Conservation (phyloP, 2,888 invertebrate genomes). For the Calephelis perditalis region DNA sequence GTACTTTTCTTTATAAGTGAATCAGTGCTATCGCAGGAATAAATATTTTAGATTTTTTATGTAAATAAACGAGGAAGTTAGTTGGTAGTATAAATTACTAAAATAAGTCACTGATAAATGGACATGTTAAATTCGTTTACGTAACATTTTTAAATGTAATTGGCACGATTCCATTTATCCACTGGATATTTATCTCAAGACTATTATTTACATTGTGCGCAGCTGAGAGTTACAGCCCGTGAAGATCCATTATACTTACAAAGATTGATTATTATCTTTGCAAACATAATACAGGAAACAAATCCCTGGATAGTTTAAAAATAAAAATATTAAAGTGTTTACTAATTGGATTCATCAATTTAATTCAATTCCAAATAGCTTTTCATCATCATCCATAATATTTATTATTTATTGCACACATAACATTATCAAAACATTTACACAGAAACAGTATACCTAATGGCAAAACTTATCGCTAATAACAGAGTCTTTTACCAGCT, state of each 20-base stretch:
- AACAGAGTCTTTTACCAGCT: too few species aligned
- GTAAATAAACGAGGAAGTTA: not conserved
- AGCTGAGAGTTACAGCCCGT: not conserved
- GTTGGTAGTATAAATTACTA: not conserved
- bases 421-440: too few species aligned
- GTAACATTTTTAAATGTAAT: slow-evolving; percentile 5
- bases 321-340: too few species aligned
- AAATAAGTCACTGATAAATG: slow-evolving; percentile 1
- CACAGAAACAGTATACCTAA: too few species aligned
- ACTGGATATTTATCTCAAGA: slow-evolving; percentile 4
- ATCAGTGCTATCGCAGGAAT: too few species aligned
- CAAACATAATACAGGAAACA: not conserved
- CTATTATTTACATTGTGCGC: slow-evolving; percentile 4
- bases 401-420: too few species aligned
- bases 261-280: not conserved
- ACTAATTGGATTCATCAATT: too few species aligned
- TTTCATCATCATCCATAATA: too few species aligned
- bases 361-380: too few species aligned
- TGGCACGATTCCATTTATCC: slow-evolving; percentile 2
- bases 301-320: not conserved
- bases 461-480: too few species aligned
- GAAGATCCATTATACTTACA: slow-evolving; percentile 8
- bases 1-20: too few species aligned
- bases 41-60: not conserved
- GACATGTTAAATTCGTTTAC: not conserved